Percentiles rank a stretch among this genome's conserved stretches.
Evolutionary conservation across 2,888 invertebrate genomes (phyloP).

Genomic region (Orthosia gracilis): DNA sequence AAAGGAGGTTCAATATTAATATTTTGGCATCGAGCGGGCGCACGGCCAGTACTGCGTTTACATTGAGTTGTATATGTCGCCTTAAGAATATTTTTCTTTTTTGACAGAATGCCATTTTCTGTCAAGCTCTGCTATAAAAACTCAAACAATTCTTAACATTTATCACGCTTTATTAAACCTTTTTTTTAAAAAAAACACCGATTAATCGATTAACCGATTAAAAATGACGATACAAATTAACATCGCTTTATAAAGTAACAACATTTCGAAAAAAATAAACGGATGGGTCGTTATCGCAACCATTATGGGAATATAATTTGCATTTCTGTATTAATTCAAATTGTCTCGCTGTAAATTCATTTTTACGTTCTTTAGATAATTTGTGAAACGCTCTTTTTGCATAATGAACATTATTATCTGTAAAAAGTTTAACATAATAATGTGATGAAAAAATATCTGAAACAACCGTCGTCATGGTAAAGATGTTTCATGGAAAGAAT

Average conservation of each 20-base stretch:
- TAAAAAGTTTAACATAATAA: slow-evolving; percentile 36
- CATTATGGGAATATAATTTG: slow-evolving; percentile 73
- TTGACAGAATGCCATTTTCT: no score
- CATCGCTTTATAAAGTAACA: slow-evolving; percentile 40
- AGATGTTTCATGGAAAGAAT: neutral
- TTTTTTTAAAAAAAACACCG: slow-evolving; percentile 5
- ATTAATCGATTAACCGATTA: slow-evolving; percentile 21
- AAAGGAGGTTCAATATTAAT: no score
- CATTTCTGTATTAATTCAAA: slow-evolving; percentile 68
- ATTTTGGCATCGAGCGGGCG: no score
- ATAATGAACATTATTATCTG: slow-evolving; percentile 46
- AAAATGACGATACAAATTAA: slow-evolving; percentile 43
- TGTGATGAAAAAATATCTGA: slow-evolving; percentile 8
- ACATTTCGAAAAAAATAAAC: slow-evolving; percentile 53
- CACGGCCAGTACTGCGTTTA: no score
- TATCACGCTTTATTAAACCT: neutral
- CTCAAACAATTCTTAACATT: no score
- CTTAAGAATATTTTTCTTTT: no score
- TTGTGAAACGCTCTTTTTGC: slow-evolving; percentile 51
- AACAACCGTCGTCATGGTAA: neutral
- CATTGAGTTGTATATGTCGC: no score
- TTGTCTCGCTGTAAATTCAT: slow-evolving; percentile 62
- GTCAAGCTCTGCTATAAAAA: no score
- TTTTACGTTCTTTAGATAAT: slow-evolving; percentile 60
- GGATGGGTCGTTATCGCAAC: slow-evolving; percentile 68